These are phyloP conservation scores for Diorhabda elongata DNA, from an alignment of 1,140 invertebrate species.

Conservation along the genomic window DNA sequence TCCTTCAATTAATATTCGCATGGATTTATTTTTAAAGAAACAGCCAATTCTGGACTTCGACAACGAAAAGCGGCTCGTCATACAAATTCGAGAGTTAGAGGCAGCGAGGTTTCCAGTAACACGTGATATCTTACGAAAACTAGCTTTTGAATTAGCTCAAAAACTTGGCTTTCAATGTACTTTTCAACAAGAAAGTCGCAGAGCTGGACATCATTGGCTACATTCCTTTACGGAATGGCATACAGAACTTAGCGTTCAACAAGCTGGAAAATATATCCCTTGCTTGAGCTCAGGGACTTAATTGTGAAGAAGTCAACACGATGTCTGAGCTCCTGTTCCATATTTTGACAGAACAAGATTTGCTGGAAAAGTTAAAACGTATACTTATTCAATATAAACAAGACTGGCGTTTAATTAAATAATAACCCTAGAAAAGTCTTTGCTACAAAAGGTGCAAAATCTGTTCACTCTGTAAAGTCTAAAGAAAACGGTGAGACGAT, in stretches of 20 bases:
- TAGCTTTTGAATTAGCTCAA: conserved; percentile 10
- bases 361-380: neutral
- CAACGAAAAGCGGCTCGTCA: too few relatives aligned
- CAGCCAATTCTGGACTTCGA: too few relatives aligned
- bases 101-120: neutral
- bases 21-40: too few relatives aligned
- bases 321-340: neutral
- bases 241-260: neutral
- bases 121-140: neutral
- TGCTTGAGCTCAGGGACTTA: conserved; percentile 1
- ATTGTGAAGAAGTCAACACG: neutral
- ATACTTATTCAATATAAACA: neutral
- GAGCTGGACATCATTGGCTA: neutral
- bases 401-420: too few relatives aligned
- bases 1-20: too few relatives aligned
- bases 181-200: conserved; percentile 17
- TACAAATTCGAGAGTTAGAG: too few relatives aligned
- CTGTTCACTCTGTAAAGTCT: conserved; percentile 36
- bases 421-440: neutral
- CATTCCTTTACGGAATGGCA: too few relatives aligned
- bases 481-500: conserved; percentile 27
- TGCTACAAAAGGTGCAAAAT: conserved; percentile 41
- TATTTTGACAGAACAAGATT: conserved; percentile 4
- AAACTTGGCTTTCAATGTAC: conserved; percentile 7
- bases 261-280: neutral